Evolutionary conservation across 1,140 invertebrate species (phyloP).

Genomic region (Euschistus heros): DNA sequence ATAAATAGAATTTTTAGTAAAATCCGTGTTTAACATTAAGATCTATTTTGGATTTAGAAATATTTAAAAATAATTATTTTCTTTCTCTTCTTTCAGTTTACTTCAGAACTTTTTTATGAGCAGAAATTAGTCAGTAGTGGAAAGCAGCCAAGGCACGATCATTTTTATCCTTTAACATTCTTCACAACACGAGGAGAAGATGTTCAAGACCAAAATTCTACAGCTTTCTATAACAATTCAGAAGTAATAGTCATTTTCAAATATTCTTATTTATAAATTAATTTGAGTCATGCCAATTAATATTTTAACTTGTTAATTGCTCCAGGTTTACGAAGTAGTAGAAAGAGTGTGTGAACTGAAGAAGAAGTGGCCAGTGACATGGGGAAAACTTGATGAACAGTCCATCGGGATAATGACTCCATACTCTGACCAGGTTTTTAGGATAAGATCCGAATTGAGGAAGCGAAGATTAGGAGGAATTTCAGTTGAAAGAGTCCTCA

Average conservation of each 20-base stretch:
- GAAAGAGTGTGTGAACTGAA: conserved; percentile 57
- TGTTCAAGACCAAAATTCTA: conserved; percentile 65
- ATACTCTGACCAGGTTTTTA: conserved; percentile 72
- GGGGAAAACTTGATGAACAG: conserved; percentile 62
- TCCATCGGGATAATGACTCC: conserved; percentile 77
- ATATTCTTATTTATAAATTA: not conserved
- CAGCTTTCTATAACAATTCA: conserved; percentile 73
- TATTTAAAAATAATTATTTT: not conserved
- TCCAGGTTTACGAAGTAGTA: conserved; percentile 57
- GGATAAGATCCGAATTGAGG: conserved; percentile 66
- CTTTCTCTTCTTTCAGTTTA: conserved; percentile 44
- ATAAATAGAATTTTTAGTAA: not conserved
- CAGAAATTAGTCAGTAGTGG: conserved; percentile 61
- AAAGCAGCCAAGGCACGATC: conserved; percentile 52
- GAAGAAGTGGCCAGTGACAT: conserved; percentile 58
- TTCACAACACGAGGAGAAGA: conserved; percentile 71
- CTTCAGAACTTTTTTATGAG: conserved; percentile 73
- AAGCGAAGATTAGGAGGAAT: conserved; percentile 62
- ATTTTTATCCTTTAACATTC: conserved; percentile 67
- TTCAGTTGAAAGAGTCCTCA: conserved; percentile 74
- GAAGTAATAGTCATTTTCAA: conserved; percentile 44
- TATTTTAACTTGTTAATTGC: not conserved
- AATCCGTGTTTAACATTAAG: not conserved
- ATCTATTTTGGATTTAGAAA: not conserved
- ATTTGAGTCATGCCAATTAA: not conserved